Conservation (phyloP, 2,113 vertebrate genomes). For the Oreocharis arfaki region DNA sequence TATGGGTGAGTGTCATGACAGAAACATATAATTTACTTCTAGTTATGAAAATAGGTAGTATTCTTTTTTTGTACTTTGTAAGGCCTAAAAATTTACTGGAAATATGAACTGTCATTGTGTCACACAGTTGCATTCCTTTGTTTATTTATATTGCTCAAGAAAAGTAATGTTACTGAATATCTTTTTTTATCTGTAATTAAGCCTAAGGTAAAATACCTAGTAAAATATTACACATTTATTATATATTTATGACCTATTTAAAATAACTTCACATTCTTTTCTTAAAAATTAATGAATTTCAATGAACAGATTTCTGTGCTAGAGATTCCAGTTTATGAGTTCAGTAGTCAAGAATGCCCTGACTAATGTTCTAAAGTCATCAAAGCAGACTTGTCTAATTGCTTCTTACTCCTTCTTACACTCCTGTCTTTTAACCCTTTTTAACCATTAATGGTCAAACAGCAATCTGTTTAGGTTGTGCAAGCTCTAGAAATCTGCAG, state of each 20-base stretch:
- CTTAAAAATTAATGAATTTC: not conserved
- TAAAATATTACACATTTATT: not conserved
- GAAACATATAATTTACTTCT: not conserved
- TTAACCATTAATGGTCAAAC: not conserved
- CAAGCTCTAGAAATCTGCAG: not conserved
- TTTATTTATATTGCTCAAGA: not conserved
- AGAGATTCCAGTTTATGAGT: not conserved
- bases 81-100: not conserved
- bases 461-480: not conserved
- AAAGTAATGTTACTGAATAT: not conserved
- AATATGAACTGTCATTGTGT: not conserved
- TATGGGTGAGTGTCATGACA: not conserved
- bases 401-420: not conserved
- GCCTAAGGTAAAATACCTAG: not conserved
- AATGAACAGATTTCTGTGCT: not conserved
- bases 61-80: not conserved
- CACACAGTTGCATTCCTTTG: not conserved
- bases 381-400: not conserved
- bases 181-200: not conserved
- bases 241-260: not conserved
- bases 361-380: not conserved
- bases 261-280: not conserved
- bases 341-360: not conserved
- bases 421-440: not conserved
- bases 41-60: not conserved